phyloP scores from a whole-genome alignment of 2,797 vertebrate species.

The Liparis tanakae region DNA sequence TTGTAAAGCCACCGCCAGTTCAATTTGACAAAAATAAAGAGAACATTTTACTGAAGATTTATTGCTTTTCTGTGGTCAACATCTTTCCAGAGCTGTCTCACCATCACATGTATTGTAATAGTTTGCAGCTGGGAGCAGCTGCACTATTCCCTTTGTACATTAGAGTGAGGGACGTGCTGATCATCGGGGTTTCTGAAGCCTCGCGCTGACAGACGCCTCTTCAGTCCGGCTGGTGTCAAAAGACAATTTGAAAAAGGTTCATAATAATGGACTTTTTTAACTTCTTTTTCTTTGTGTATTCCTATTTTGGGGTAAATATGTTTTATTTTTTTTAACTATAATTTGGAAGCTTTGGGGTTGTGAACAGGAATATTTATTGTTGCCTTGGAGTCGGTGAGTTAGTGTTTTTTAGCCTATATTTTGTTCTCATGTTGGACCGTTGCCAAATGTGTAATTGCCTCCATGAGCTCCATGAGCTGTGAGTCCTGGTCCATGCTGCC shows the following conservation, averaged over 20 bases:
- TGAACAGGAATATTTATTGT: slow-evolving; percentile 8
- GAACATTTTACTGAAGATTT: slow-evolving; percentile 27
- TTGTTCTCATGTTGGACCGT: neutral
- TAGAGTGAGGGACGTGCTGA: slow-evolving; percentile 13
- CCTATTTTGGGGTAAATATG: neutral
- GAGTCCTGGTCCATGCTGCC: neutral
- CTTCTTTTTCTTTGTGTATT: neutral
- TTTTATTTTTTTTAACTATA: neutral
- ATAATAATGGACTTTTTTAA: no score
- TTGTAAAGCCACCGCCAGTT: slow-evolving; percentile 12
- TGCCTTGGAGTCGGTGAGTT: neutral
- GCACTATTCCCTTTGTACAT: slow-evolving; percentile 22
- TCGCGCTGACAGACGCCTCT: neutral
- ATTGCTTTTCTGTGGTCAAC: slow-evolving; percentile 37
- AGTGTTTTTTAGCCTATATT: neutral
- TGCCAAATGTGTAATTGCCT: neutral
- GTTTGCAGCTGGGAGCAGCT: slow-evolving; percentile 48
- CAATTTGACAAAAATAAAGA: slow-evolving; percentile 10
- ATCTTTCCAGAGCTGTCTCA: slow-evolving; percentile 35
- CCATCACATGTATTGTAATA: slow-evolving; percentile 30
- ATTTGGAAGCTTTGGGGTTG: neutral
- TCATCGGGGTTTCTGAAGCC: slow-evolving; percentile 6
- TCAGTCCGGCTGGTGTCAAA: neutral
- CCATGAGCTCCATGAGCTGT: slow-evolving; percentile 5
- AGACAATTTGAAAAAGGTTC: neutral